Base-by-base conservation (phyloP, 2,113 vertebrate genomes). In the Seriola dumerili region DNA sequence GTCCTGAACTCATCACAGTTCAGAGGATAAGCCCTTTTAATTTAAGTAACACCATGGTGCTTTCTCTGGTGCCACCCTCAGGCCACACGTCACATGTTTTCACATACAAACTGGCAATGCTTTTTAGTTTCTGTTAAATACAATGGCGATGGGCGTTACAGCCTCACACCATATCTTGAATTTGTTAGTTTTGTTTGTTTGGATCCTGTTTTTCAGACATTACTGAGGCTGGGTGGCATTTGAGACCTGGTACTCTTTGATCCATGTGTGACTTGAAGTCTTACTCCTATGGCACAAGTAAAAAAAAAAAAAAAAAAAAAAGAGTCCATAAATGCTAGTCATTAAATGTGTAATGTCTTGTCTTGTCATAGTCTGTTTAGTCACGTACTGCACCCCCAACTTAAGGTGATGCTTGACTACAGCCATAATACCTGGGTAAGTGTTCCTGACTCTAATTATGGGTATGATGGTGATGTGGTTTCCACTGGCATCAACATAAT, bases 341-440 rank as follows among this genome's bases (percentile, higher is more conserved):
- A 88, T 90, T 92, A 83, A 72, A 85, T 69, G 87, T 63, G 87
- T 86, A 81, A 91, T 80, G 85, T 89, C 89, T 92, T 4, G 71
- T 85, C 89, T 90, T 81, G 84, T 80, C 76, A 68, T 8, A 36
- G 74, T 83, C 55, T 72, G 86, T 84, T 80, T 58, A 80, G 80
- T 87, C 80, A 89, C 48, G 74, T 44, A 44, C 62, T 25, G 42
- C 23, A 46, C 23, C 55, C 40, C 16, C 21, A 29, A 70, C 52
- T 74, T 29, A 64, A 74, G 62, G 44, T 75, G 63, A 71, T 71
- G 79, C 70, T 76, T 72, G 73, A 70, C 82, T 81, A 34, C 76
- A 61, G 73, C 63, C n/a, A 16, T 79, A 90, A 87, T 84, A 86
- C 83, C 84, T 83, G 84, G 80, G 71, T 79, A 59, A 74, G 67